Percentiles rank a stretch among this genome's conserved stretches.
phyloP scores from a whole-genome alignment of 1,140 invertebrate species.

The Drosophila setifemur region DNA sequence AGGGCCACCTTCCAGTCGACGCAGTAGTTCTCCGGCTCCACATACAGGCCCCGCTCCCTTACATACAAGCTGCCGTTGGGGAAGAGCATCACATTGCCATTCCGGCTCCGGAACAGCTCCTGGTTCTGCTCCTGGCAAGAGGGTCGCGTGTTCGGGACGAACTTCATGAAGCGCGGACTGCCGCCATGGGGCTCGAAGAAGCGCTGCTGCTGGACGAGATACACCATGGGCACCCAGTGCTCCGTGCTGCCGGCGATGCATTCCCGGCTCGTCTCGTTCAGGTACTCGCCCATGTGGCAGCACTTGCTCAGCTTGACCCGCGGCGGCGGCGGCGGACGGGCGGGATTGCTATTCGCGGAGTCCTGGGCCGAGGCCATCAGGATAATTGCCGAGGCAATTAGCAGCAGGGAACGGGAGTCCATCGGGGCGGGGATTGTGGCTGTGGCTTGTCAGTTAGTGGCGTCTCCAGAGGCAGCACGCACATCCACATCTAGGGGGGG shows the following conservation, averaged over 20 bases:
- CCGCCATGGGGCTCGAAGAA: constrained; percentile 60
- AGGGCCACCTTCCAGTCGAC: constrained; percentile 85
- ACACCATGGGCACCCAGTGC: constrained; percentile 72
- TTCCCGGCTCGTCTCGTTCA: constrained; percentile 50
- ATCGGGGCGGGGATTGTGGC: not conserved
- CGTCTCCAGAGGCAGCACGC: not conserved
- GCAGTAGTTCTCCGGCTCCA: constrained; percentile 84
- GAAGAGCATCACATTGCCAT: constrained; percentile 75
- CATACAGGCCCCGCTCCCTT: constrained; percentile 68
- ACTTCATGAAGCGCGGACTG: constrained; percentile 67
- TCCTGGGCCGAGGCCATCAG: not conserved
- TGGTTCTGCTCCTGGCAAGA: constrained; percentile 21
- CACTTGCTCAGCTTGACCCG: constrained; percentile 75
- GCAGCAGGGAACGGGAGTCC: too few relatives aligned
- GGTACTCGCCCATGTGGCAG: constrained; percentile 71
- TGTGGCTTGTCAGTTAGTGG: not conserved
- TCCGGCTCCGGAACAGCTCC: constrained; percentile 56
- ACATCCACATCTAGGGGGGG: not conserved
- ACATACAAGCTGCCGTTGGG: constrained; percentile 85
- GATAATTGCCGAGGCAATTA: too few relatives aligned
- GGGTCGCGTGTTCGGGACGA: constrained; percentile 62
- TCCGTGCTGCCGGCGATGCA: constrained; percentile 66
- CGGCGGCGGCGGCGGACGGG: constrained; percentile 35
- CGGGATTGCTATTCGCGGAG: not conserved
- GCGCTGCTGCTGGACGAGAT: constrained; percentile 49